Evolutionary conservation across 2,113 vertebrate species (phyloP).

Genomic region (Candoia aspera): DNA sequence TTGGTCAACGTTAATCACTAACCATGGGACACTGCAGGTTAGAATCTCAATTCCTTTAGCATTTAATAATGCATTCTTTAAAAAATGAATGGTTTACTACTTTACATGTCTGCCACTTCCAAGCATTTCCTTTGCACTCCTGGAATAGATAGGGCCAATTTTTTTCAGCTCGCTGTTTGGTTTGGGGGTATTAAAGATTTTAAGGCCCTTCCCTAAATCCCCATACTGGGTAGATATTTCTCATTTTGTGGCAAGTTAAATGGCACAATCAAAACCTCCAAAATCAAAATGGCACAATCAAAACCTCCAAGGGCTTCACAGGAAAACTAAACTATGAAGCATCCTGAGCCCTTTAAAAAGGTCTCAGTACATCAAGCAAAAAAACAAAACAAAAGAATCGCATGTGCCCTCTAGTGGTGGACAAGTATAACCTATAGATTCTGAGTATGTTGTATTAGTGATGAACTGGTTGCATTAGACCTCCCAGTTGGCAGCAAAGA

Average conservation of each 20-base stretch:
- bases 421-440: accelerated
- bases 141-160: neutral
- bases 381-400: neutral
- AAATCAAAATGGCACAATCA: neutral
- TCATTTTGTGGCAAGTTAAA: neutral
- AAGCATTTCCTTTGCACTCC: neutral
- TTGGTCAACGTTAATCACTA: neutral
- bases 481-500: neutral
- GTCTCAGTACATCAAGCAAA: neutral
- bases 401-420: conserved; percentile 58
- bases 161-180: neutral
- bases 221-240: neutral
- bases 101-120: neutral
- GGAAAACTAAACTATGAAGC: neutral
- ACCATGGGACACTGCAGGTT: neutral
- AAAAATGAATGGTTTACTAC: neutral
- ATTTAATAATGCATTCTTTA: neutral
- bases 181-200: neutral
- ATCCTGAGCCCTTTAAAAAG: neutral
- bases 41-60: neutral
- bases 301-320: neutral
- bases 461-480: neutral
- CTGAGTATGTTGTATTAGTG: neutral
- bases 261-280: neutral
- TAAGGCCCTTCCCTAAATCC: neutral